Evolutionary conservation across 2,113 vertebrate species (phyloP).

Genomic region (Oncorhynchus gorbuscha): DNA sequence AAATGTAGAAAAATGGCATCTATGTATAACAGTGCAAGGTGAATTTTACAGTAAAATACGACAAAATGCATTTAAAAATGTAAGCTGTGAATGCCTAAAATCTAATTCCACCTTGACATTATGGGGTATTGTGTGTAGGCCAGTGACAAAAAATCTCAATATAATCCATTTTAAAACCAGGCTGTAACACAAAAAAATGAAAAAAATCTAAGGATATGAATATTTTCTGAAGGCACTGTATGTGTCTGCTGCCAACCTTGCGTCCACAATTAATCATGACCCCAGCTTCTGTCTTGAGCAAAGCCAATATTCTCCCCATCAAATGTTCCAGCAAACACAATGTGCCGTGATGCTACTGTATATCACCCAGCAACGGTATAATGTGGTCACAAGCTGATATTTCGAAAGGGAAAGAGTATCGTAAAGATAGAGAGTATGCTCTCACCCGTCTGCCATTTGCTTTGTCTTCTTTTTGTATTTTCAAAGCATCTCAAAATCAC

Average conservation of each 20-base stretch:
- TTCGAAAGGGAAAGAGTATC: conserved; percentile 8
- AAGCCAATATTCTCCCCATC: conserved; percentile 37
- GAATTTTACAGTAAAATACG: too few relatives aligned
- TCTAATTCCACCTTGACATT: too few relatives aligned
- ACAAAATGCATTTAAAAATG: too few relatives aligned
- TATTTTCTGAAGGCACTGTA: conserved; percentile 2
- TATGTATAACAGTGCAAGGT: too few relatives aligned
- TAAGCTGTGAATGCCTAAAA: too few relatives aligned
- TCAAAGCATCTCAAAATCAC: conserved; percentile 12
- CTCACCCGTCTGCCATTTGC: conserved; percentile 13
- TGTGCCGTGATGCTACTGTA: conserved; percentile 21
- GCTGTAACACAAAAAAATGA: too few relatives aligned
- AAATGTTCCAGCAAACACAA: conserved; percentile 38
- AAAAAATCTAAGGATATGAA: too few relatives aligned
- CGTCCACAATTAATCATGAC: conserved; percentile 60
- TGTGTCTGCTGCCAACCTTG: conserved; percentile 27
- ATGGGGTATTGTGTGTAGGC: too few relatives aligned
- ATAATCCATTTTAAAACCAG: too few relatives aligned
- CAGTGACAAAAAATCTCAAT: too few relatives aligned
- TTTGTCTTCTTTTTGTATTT: conserved; percentile 29
- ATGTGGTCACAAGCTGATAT: conserved; percentile 46
- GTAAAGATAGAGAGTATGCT: conserved; percentile 17
- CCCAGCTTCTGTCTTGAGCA: conserved; percentile 47
- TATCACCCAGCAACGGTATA: conserved; percentile 40
- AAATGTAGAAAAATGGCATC: too few relatives aligned